These are phyloP conservation scores for Lepisosteus osseus DNA, from an alignment of 2,113 vertebrate genomes.

Conservation along the genomic window DNA sequence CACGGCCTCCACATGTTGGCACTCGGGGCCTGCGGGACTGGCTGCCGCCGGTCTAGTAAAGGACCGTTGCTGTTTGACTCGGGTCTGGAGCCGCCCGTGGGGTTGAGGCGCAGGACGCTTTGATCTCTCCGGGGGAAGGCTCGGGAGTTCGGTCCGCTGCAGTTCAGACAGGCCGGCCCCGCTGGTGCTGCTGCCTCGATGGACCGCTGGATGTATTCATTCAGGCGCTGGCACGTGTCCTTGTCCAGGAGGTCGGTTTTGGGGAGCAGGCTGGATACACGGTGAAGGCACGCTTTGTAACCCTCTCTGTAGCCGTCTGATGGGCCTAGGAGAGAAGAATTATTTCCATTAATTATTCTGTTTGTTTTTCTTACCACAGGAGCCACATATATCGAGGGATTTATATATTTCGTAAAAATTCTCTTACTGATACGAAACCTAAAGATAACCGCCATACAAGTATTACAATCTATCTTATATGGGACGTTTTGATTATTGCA, in stretches of 20 bases:
- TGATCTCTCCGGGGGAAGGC: constrained; percentile 50
- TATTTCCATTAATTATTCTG: background rate
- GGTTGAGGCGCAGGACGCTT: constrained; percentile 49
- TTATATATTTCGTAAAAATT: too few species aligned
- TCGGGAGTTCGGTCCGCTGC: constrained; percentile 44
- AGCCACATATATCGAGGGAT: background rate
- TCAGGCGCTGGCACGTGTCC: constrained; percentile 59
- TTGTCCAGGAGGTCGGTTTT: constrained; percentile 55
- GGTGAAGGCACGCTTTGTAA: constrained; percentile 73
- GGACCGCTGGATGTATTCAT: constrained; percentile 62
- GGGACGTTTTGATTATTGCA: too few species aligned
- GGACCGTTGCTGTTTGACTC: constrained; percentile 23
- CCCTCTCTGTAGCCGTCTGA: constrained; percentile 71
- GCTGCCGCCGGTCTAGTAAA: constrained; percentile 12
- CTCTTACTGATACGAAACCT: too few species aligned
- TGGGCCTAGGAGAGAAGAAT: constrained; percentile 42
- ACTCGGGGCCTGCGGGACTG: constrained; percentile 18
- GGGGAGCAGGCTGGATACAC: constrained; percentile 65
- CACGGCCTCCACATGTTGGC: constrained; percentile 73
- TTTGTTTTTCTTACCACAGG: constrained; percentile 20
- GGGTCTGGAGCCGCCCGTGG: constrained; percentile 35
- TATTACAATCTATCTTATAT: too few species aligned
- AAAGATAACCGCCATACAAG: too few species aligned
- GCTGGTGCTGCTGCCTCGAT: constrained; percentile 20
- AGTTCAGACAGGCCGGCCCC: constrained; percentile 49